Evolutionary conservation across 2,888 invertebrate species (phyloP), one percentile per base, ranked within the genome.

Genomic region (Netelia virgata): DNA sequence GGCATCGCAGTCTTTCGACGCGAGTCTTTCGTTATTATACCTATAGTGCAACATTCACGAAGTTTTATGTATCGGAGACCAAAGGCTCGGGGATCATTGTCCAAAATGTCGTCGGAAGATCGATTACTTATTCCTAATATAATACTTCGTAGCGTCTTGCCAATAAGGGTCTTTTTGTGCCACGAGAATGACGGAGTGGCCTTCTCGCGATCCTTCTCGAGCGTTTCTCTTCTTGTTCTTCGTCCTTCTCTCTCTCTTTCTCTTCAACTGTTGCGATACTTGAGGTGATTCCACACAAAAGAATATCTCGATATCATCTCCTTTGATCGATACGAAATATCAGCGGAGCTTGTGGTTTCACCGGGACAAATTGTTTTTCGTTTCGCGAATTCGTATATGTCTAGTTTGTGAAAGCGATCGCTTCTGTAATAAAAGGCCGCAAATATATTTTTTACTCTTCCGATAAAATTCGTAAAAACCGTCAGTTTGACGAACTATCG

Each of bases 111-210:
- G 84, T 82, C 82, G 78, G 82, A 88, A 92, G 93, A 93, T 92
- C 92, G 93, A 93, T 93, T 91, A 90, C 89, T 88, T 88, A 85
- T 88, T 89, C 79, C 86, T 88, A 90, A 90, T 47, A 91, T 91
- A 92, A 92, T 92, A 90, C 90, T 86, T 86, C 23, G 47, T 89
- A 88, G 86, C 90, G 91, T 92, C 91, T 89, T 82, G 88, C 61
- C 70, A 92, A 92, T 93, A 92, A 92, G 91, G 90, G 88, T 85
- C 91, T 91, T 92, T 92, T 91, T 91, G 92, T 92, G 89, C 81
- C 70, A n/a, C 11, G 43, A 77, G 86, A 83, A 91, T 92, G 92
- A 92, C 90, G 87, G 91, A 92, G 91, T 91, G 88, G 88, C 76
- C 76, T 63, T 66, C 43, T 36, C 36, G 63, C 18, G 68, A 50